These are phyloP conservation scores for Drosophila emarginata DNA, from an alignment of 2,888 invertebrate species.

Conservation along the genomic window DNA sequence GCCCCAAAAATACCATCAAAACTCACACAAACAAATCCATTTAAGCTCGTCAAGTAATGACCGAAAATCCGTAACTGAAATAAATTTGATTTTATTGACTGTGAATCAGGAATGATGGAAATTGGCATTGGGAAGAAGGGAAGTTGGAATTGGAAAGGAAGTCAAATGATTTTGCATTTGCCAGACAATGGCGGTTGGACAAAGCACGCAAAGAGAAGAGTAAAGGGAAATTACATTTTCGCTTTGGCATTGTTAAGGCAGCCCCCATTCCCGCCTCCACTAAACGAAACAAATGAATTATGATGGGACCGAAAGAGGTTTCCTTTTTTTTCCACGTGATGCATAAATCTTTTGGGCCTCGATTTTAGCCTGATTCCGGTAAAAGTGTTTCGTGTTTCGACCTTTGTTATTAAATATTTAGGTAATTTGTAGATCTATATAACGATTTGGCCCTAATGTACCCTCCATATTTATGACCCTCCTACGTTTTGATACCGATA, in stretches of 20 bases:
- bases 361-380: constrained; percentile 42
- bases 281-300: constrained; percentile 56
- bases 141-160: constrained; percentile 3
- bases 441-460: constrained; percentile 48
- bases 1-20: constrained; percentile 37
- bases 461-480: constrained; percentile 57
- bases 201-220: background rate
- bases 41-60: constrained; percentile 55
- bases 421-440: constrained; percentile 74
- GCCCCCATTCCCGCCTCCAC: background rate
- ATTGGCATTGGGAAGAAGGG: background rate
- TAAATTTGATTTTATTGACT: constrained; percentile 76
- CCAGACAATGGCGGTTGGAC: constrained; percentile 51
- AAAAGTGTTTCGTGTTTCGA: constrained; percentile 36
- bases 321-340: constrained; percentile 29
- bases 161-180: constrained; percentile 39
- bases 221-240: constrained; percentile 61
- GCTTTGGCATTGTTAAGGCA: constrained; percentile 31
- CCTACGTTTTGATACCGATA: background rate
- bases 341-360: constrained; percentile 59
- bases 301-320: constrained; percentile 48
- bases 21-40: constrained; percentile 47
- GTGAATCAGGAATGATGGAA: constrained; percentile 46
- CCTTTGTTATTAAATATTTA: constrained; percentile 71
- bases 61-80: constrained; percentile 64